phyloP scores from a whole-genome alignment of 2,113 vertebrate genomes.

The Panthera tigris region DNA sequence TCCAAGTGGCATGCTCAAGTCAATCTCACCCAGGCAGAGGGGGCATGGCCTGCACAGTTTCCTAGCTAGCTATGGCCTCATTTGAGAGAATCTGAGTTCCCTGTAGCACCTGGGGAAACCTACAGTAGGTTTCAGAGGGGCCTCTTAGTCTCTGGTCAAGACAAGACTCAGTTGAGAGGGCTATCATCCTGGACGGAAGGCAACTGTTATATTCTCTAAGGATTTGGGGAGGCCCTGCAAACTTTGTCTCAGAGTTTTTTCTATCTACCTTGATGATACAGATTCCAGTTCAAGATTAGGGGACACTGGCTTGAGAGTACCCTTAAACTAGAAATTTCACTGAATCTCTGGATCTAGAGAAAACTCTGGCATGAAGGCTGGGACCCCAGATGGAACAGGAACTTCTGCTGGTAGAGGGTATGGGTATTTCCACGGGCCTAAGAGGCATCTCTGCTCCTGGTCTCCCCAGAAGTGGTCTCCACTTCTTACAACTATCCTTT shows the following conservation, averaged over 20 bases:
- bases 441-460: background rate
- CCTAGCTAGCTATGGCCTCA: background rate
- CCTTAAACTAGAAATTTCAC: background rate
- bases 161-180: background rate
- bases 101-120: background rate
- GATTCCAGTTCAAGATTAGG: background rate
- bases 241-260: background rate
- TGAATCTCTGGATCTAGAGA: background rate
- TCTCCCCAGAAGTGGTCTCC: no score
- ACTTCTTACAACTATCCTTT: background rate
- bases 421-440: background rate
- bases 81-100: background rate
- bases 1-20: background rate
- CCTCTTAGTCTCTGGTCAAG: background rate
- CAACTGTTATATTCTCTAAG: background rate
- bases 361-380: background rate
- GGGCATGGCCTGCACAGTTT: background rate
- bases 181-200: background rate
- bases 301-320: background rate
- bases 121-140: background rate
- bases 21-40: background rate
- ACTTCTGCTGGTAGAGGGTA: no score
- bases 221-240: fast-evolving
- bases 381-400: background rate
- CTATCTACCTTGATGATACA: background rate